phyloP scores from a whole-genome alignment of 1,140 invertebrate species.

The Hycleus phaleratus region DNA sequence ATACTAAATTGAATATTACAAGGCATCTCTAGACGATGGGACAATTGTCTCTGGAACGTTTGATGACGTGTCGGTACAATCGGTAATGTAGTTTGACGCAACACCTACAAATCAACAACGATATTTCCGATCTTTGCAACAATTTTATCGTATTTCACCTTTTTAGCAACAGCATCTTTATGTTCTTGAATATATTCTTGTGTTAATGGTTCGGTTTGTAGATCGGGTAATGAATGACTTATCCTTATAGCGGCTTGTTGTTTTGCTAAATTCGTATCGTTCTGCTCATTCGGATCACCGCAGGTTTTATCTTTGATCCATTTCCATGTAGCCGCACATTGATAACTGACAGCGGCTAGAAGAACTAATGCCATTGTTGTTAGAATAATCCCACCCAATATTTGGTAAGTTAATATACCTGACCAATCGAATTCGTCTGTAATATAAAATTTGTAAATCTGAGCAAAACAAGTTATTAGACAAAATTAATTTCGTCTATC shows the following conservation, averaged over 20 bases:
- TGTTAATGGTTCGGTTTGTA: constrained; percentile 61
- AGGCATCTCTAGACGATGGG: constrained; percentile 63
- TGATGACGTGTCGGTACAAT: constrained; percentile 72
- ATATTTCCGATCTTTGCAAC: too few species aligned
- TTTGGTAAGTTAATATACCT: constrained; percentile 15
- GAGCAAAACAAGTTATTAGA: too few species aligned
- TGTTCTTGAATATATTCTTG: constrained; percentile 65
- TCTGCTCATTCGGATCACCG: constrained; percentile 47
- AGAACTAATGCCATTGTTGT: constrained; percentile 57
- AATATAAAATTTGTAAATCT: not conserved
- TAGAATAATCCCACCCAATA: constrained; percentile 35
- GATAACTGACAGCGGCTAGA: constrained; percentile 59
- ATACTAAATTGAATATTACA: constrained; percentile 70
- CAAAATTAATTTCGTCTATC: too few species aligned
- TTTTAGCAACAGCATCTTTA: constrained; percentile 55
- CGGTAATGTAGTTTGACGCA: constrained; percentile 71
- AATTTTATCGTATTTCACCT: constrained; percentile 40
- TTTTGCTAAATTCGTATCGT: constrained; percentile 49
- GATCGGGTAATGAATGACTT: constrained; percentile 64
- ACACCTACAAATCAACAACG: constrained; percentile 44
- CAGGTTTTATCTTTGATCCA: constrained; percentile 53
- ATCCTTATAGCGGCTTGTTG: constrained; percentile 62
- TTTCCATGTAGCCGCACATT: constrained; percentile 61
- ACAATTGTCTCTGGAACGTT: constrained; percentile 69
- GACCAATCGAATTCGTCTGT: constrained; percentile 22